Percentiles rank a stretch among this genome's conserved stretches.
Evolutionary conservation across 2,888 invertebrate species (phyloP).

Genomic region (Nomada goodeniana): DNA sequence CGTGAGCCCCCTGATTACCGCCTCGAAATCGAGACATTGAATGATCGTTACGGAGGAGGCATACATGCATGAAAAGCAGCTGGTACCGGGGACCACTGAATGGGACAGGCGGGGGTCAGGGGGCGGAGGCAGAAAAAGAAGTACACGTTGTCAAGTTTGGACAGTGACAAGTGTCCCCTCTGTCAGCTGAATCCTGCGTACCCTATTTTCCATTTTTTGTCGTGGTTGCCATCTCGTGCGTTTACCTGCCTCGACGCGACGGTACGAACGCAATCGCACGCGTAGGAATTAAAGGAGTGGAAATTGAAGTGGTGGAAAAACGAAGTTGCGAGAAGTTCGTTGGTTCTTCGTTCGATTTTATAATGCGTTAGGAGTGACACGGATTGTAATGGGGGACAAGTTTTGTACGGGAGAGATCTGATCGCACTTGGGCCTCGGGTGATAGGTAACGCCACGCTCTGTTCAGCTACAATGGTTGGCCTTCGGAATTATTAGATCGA

Average conservation of each 20-base stretch:
- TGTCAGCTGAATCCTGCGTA: background rate
- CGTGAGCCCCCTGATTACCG: constrained; percentile 25
- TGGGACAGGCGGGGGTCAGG: background rate
- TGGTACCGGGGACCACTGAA: background rate
- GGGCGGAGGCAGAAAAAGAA: background rate
- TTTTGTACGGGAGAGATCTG: background rate
- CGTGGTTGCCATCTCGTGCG: background rate
- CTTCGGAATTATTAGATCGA: constrained; percentile 2
- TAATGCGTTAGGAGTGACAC: too few relatives aligned
- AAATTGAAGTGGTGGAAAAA: too few relatives aligned
- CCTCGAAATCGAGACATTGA: constrained; percentile 42
- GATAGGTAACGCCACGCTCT: background rate
- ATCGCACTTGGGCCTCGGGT: background rate
- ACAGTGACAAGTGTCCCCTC: background rate
- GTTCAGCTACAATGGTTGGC: background rate
- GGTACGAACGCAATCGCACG: background rate
- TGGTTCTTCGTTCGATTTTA: too few relatives aligned
- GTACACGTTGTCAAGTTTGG: background rate
- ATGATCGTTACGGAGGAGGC: background rate
- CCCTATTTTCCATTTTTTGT: background rate
- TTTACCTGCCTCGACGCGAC: background rate
- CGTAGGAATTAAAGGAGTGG: too few relatives aligned
- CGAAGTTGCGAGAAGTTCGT: too few relatives aligned
- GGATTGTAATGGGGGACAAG: too few relatives aligned
- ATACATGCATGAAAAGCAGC: background rate